Base-by-base conservation (phyloP, 1,140 invertebrate genomes). In the Anastrepha obliqua region DNA sequence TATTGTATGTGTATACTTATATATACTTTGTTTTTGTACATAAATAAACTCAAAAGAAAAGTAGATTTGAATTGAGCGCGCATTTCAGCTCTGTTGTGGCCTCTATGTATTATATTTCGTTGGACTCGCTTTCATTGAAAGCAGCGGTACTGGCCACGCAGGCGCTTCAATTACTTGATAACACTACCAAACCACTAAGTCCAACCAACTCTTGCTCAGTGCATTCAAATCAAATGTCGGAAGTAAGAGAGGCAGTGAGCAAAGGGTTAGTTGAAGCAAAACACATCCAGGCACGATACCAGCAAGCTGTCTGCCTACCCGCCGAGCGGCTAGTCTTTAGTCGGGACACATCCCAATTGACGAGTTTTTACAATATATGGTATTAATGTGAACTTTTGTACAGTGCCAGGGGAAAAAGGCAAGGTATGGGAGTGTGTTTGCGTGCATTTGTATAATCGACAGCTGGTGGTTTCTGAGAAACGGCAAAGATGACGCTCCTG, bases 401-500 rank as follows among this genome's bases (percentile, higher is more conserved):
- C 29, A 29, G 29, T 29, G 29, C 29, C 62, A 64, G 39, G 65
- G 29, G 29, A 29, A 11, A 29, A 29, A 42, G 65, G 65, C 29
- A 29, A 67, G 39, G 29, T 39, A 11, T 65, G 39, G 11, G 29
- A 3, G 9, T 65, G 11, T 6, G 5, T 7, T 17, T 7, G 51
- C 15, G 51, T 51, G n/a, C 44, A 81, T 81, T 81, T 81, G 39
- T 67, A 11, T 20, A 55, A 91, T 91, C 91, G 91, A 91, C 91
- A 91, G 91, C 91, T 91, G 90, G 88, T 85, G 29, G 2, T 85
- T 39, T 13, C 78, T 85, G 78, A 39, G 78, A 85, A 85, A 39
- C 47, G 8, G 17, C 78, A 85, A 55, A 58, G 78, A 51, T 51
- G 47, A 58, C 44, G 44, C 39, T 67, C 13, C 29, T 67, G 65